A percentile compares a stretch with the other conserved stretches of the same genome.
Evolutionary conservation across 2,113 vertebrate genomes (phyloP).

Genomic region (Saccopteryx leptura): DNA sequence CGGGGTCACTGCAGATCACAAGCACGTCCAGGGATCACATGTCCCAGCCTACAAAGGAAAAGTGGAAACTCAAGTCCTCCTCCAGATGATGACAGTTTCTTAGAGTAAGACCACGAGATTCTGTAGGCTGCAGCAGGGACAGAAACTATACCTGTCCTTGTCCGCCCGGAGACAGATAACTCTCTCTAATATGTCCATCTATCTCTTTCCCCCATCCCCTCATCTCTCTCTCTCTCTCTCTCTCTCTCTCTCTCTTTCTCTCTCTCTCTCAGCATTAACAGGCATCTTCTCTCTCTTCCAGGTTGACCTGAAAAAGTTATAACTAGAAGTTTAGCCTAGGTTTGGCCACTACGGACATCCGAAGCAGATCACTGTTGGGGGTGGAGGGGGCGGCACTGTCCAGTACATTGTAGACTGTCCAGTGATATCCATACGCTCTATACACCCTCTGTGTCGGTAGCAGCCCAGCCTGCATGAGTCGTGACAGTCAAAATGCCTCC

Average conservation of each 20-base stretch:
- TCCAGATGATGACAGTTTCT: not conserved
- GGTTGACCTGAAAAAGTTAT: not conserved
- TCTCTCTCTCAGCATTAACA: not conserved
- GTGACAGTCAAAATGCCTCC: not conserved
- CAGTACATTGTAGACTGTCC: not conserved
- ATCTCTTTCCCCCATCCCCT: too few relatives aligned
- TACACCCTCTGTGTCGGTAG: not conserved
- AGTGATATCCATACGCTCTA: not conserved
- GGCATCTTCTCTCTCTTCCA: not conserved
- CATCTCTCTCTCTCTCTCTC: not conserved
- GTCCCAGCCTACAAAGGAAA: constrained; percentile 21
- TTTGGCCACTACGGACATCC: not conserved
- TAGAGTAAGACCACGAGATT: not conserved
- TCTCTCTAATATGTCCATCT: not conserved
- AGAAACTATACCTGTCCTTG: not conserved
- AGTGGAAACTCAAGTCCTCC: not conserved
- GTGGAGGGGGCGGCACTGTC: not conserved
- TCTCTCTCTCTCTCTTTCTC: not conserved
- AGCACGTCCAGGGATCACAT: not conserved
- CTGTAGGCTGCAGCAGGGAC: not conserved
- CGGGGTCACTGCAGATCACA: not conserved
- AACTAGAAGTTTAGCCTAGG: not conserved
- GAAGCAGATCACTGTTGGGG: not conserved
- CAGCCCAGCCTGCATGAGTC: not conserved
- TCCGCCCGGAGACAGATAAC: not conserved